Conservation (phyloP, 2,797 vertebrate species). For the Acanthiza pusilla region DNA sequence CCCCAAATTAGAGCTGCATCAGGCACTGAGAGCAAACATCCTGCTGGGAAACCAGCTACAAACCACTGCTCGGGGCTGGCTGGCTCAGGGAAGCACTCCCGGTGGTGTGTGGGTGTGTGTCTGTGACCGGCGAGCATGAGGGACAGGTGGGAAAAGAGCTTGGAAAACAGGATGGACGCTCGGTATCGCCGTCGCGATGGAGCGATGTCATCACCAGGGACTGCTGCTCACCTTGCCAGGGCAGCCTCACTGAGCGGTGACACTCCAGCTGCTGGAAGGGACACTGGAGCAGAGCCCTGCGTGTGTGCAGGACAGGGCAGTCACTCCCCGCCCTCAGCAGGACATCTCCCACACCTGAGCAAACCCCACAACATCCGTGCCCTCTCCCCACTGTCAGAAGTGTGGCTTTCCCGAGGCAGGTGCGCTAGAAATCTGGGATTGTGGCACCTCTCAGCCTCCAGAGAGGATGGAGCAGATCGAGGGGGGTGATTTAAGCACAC, state of each 20-base stretch:
- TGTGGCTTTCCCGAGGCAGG: background rate
- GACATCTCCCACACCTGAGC: background rate
- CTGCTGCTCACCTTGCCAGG: background rate
- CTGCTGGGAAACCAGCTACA: background rate
- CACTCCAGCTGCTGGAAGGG: background rate
- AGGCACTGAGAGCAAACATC: background rate
- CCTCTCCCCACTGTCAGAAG: background rate
- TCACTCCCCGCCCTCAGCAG: accelerated
- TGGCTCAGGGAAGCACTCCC: background rate
- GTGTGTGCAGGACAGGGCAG: accelerated
- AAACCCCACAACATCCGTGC: background rate
- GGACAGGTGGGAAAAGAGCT: accelerated
- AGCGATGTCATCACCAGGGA: accelerated
- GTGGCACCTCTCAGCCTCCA: background rate
- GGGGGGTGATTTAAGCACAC: background rate
- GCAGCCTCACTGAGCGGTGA: background rate
- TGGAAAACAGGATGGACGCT: accelerated
- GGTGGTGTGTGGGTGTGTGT: background rate
- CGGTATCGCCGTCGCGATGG: accelerated
- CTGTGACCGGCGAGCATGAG: accelerated
- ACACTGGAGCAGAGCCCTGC: accelerated
- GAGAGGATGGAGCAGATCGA: background rate
- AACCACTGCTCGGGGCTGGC: background rate
- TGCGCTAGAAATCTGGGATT: background rate
- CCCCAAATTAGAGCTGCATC: conserved; percentile 1